Evolutionary conservation across 2,113 vertebrate species (phyloP), one percentile per base, ranked within the genome.

Genomic region (Oxyura jamaicensis): DNA sequence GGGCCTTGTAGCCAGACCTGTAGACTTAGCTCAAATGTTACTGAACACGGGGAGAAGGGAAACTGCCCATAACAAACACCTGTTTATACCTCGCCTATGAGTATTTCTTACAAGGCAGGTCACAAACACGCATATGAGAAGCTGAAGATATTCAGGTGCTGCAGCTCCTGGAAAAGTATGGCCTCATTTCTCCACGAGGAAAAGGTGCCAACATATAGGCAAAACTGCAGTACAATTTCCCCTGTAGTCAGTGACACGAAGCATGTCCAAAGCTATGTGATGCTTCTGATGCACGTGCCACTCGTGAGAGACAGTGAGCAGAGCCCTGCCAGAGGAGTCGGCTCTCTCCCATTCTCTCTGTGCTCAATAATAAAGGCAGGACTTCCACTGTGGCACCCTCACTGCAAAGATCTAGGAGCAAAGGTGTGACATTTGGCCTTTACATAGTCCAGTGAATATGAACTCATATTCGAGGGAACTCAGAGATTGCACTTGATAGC

Each of bases 391-490:
- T 4, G 42, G 17, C 52, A 16, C 29, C 80, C 83, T n/a, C 52
- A n/a, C n/a, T 4, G 3, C 62, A 67, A 75, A 90, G 68, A 65
- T 35, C 52, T 77, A 90, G 41, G 33, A 71, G 79, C 42, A 71
- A 77, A 93, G 46, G 59, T 41, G 41, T 68, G 88, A 78, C 68
- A 91, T 91, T 88, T 90, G 79, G 75, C 75, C 91, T 95, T 89
- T 94, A 71, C 15, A 31, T 56, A 44, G 75, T 52, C 85, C 65
- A 71, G 48, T n/a, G 85, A 94, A 67, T 53, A 88, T 59, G 88
- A 91, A 80, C 28, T 28, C 44, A 52, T 33, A 83, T 76, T 77
- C 83, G 56, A 74, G 42, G 21, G 56, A 95, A 93, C 81, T 60
- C 77, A 76, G 94, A 91, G 72, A 56, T 36, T 77, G 59, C 23